Evolutionary conservation across 1,140 invertebrate genomes (phyloP).

Genomic region (Drosophila sturtevanti): DNA sequence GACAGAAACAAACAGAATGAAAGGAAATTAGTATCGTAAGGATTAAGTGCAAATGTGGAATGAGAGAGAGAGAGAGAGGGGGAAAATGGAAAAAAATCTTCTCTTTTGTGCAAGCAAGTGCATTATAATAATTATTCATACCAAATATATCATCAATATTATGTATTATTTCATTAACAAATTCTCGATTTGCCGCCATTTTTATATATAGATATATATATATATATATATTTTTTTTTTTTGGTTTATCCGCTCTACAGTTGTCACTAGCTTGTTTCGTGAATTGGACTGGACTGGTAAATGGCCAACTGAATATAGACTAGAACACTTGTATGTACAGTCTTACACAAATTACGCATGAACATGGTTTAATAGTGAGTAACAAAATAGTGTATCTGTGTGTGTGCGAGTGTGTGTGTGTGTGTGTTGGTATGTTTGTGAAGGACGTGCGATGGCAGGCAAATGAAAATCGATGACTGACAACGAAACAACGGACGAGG

Average conservation of each 20-base stretch:
- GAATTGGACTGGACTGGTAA: slow-evolving; percentile 3
- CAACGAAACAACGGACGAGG: slow-evolving; percentile 9
- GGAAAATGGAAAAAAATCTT: slow-evolving; percentile 16
- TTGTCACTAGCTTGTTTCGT: neutral
- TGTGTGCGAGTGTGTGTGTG: slow-evolving; percentile 28
- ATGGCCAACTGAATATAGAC: neutral
- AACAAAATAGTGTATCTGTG: neutral
- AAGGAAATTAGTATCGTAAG: too few species aligned
- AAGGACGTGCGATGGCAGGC: slow-evolving; percentile 42
- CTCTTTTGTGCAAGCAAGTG: slow-evolving; percentile 8
- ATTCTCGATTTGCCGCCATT: slow-evolving; percentile 75
- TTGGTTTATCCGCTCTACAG: slow-evolving; percentile 1
- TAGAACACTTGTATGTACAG: neutral
- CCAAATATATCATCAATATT: slow-evolving; percentile 81
- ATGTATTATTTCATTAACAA: slow-evolving; percentile 75
- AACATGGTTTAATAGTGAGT: neutral
- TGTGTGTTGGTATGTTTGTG: slow-evolving; percentile 13
- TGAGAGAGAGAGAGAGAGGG: slow-evolving; percentile 35
- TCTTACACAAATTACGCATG: slow-evolving; percentile 12
- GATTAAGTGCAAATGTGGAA: slow-evolving; percentile 25
- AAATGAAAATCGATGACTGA: slow-evolving; percentile 72
- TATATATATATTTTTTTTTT: neutral
- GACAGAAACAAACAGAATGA: slow-evolving; percentile 25
- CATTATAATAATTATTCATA: slow-evolving; percentile 38
- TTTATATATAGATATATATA: too few species aligned